phyloP scores from a whole-genome alignment of 2,888 invertebrate genomes.

The Noctua comes region DNA sequence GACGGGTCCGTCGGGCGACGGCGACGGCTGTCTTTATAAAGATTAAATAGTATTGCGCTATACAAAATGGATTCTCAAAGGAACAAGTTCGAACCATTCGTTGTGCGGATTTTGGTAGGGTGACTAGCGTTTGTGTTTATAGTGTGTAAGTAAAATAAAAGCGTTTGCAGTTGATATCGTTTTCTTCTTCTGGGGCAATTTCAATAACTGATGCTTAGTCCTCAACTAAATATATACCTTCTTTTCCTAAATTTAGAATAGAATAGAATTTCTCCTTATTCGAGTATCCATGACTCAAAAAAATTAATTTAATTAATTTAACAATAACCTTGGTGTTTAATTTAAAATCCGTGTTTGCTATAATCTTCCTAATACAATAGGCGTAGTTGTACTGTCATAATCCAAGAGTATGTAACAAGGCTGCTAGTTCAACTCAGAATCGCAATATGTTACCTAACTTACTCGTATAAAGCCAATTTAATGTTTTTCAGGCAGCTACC shows the following conservation, averaged over 20 bases:
- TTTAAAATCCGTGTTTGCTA: neutral
- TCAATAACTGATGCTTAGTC: neutral
- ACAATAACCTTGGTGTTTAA: neutral
- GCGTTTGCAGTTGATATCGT: neutral
- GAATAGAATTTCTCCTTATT: no score
- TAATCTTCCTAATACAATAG: neutral
- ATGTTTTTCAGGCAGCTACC: neutral
- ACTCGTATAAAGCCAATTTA: neutral
- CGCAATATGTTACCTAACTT: neutral
- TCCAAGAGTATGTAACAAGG: neutral
- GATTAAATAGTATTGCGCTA: slow-evolving; percentile 83
- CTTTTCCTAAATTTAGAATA: no score
- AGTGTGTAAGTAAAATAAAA: neutral
- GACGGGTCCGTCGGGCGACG: slow-evolving; percentile 45
- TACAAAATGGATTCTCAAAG: slow-evolving; percentile 80
- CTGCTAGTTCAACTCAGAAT: neutral
- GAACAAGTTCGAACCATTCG: slow-evolving; percentile 78
- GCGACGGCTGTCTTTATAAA: slow-evolving; percentile 76
- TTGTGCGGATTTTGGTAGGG: slow-evolving; percentile 77
- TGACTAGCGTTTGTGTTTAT: slow-evolving; percentile 53
- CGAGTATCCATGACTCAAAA: no score
- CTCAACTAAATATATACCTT: neutral
- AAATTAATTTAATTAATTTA: no score
- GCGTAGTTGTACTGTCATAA: neutral
- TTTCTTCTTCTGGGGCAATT: neutral